Evolutionary conservation across 2,888 invertebrate genomes (phyloP).

Genomic region (Reticulitermes lucifugus): DNA sequence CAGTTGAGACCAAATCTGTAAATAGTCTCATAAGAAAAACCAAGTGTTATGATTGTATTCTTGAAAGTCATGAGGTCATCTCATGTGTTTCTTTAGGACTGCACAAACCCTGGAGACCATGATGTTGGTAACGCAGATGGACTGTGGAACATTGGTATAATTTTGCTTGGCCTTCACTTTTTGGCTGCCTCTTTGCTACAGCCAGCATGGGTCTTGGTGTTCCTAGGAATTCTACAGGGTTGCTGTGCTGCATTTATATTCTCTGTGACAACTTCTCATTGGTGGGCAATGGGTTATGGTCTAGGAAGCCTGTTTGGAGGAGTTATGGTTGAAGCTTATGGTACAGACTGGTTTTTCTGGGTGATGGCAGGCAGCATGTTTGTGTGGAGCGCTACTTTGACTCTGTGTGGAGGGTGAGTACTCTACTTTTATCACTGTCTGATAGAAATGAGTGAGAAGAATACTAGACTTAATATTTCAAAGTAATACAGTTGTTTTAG

Average conservation of each 20-base stretch:
- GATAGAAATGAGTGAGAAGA: too few relatives aligned
- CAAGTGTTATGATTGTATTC: too few relatives aligned
- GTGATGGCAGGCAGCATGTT: slow-evolving; percentile 26
- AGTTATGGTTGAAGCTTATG: slow-evolving; percentile 31
- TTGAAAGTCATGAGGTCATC: too few relatives aligned
- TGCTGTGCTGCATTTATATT: slow-evolving; percentile 38
- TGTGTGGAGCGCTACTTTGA: not conserved
- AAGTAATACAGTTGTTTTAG: too few relatives aligned
- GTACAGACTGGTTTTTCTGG: slow-evolving; percentile 44
- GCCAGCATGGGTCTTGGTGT: slow-evolving; percentile 41
- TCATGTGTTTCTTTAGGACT: not conserved
- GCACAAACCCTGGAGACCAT: not conserved
- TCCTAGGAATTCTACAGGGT: slow-evolving; percentile 43
- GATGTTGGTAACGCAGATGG: not conserved
- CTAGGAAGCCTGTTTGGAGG: slow-evolving; percentile 48
- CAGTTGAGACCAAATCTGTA: too few relatives aligned
- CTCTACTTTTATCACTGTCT: not conserved
- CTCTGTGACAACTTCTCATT: not conserved
- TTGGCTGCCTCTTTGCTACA: slow-evolving; percentile 28
- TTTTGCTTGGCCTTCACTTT: slow-evolving; percentile 35
- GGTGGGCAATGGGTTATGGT: slow-evolving; percentile 49
- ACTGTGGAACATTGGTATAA: not conserved
- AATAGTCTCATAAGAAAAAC: too few relatives aligned
- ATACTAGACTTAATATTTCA: too few relatives aligned
- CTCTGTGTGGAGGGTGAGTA: slow-evolving; percentile 27